Evolutionary conservation across 2,888 invertebrate species (phyloP), one percentile per base, ranked within the genome.

Genomic region (Sesia apiformis): DNA sequence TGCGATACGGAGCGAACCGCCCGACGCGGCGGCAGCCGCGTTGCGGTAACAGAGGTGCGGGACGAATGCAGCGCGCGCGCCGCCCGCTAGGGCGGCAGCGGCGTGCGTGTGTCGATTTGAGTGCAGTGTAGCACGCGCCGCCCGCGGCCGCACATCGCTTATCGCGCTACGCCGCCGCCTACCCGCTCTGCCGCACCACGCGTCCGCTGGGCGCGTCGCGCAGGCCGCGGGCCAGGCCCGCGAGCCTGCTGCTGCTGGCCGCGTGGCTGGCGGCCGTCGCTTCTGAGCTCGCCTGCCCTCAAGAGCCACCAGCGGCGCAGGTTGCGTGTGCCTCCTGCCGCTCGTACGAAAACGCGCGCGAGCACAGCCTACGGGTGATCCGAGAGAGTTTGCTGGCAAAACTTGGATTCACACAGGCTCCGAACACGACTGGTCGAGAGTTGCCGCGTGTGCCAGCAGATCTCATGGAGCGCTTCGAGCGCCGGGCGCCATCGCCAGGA

Each of bases 381-480:
- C 92, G 93, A 71, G 90, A 91, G 73, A 92, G 92, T 74, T 90
- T 93, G 58, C 81, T 93, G 57, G 90, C 90, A 62, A 92, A 93
- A 65, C 84, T 93, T 58, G 92, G 93, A 60, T 84, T 93, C 70
- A 81, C 89, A 57, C 90, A 90, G 64, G 90, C 92, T 51, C 93
- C 93, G 49, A 93, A 93, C 72, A 92, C 92, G 57, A 92, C 93
- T 23, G 91, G 91, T 53, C 81, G 90, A 55, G 80, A 83, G 65
- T 78, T 91, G 64, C 92, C 93, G 39, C 82, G 85, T 53, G 91
- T 93, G 58, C 93, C 92, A 46, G 81, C 81, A 55, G 90, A 90
- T 59, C 84, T 91, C 63, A 84, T 92, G 78, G 84, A 91, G 72
- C 80, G 79, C 56, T 85, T 75, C 74, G 80, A 81, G 81, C 84